These are phyloP conservation scores for Branchellion lobata DNA, from an alignment of 2,888 invertebrate genomes.

Conservation along the genomic window DNA sequence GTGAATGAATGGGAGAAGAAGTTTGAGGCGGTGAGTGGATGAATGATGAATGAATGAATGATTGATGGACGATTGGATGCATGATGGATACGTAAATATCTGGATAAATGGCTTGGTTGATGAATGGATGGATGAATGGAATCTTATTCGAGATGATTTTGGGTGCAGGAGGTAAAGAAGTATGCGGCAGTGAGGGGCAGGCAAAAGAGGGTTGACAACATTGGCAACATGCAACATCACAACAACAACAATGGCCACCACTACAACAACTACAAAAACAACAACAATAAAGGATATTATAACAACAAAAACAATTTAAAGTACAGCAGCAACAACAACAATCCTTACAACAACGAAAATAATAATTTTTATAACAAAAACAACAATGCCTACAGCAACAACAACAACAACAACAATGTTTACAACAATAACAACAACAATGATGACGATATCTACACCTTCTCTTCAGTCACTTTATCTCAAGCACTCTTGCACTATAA, in stretches of 20 bases:
- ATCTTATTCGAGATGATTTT: no score
- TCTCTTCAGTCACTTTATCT: not conserved
- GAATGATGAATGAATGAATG: no score
- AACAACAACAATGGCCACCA: not conserved
- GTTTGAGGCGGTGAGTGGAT: not conserved
- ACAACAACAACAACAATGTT: not conserved
- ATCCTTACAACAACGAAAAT: not conserved
- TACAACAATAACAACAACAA: not conserved
- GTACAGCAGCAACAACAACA: not conserved
- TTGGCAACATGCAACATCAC: not conserved
- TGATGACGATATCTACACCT: not conserved
- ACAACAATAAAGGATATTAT: not conserved
- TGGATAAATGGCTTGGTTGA: no score
- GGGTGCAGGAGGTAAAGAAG: slow-evolving; percentile 3
- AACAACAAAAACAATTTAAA: not conserved
- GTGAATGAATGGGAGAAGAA: slow-evolving; percentile 21
- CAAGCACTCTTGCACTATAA: not conserved
- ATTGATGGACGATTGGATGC: no score
- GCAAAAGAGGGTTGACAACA: not conserved
- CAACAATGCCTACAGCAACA: slow-evolving; percentile 1
- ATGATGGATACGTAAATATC: no score
- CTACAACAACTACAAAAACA: not conserved
- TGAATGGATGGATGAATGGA: no score
- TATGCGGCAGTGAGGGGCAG: not conserved
- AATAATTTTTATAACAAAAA: not conserved